These are phyloP conservation scores for Euglossa dilemma DNA, from an alignment of 1,140 invertebrate genomes.

Conservation along the genomic window DNA sequence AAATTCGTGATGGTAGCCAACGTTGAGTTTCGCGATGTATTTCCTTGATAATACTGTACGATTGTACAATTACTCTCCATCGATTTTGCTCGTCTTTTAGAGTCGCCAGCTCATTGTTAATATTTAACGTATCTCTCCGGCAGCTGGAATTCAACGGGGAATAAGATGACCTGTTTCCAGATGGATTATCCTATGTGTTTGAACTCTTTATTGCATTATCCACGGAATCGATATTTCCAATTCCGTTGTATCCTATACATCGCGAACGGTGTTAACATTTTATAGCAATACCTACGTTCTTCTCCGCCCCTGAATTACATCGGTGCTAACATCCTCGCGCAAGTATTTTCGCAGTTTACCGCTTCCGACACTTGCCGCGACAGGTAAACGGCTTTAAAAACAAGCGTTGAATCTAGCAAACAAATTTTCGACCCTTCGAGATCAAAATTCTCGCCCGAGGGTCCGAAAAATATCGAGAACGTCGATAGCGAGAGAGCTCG, in stretches of 20 bases:
- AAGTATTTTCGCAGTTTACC: background rate
- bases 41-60: background rate
- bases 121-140: too few relatives aligned
- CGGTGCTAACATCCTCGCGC: too few relatives aligned
- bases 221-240: background rate
- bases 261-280: background rate
- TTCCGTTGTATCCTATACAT: background rate
- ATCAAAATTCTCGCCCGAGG: background rate
- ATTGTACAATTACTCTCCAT: background rate
- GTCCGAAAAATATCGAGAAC: background rate
- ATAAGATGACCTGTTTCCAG: background rate
- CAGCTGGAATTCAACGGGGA: too few relatives aligned
- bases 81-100: background rate
- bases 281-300: background rate
- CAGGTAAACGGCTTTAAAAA: background rate
- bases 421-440: background rate
- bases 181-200: background rate
- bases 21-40: background rate
- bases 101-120: background rate
- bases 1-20: background rate
- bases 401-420: background rate
- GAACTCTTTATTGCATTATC: background rate
- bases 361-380: too few relatives aligned
- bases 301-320: too few relatives aligned
- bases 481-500: background rate